Base-by-base conservation (phyloP, 2,888 invertebrate genomes). In the Eristalis tenax region DNA sequence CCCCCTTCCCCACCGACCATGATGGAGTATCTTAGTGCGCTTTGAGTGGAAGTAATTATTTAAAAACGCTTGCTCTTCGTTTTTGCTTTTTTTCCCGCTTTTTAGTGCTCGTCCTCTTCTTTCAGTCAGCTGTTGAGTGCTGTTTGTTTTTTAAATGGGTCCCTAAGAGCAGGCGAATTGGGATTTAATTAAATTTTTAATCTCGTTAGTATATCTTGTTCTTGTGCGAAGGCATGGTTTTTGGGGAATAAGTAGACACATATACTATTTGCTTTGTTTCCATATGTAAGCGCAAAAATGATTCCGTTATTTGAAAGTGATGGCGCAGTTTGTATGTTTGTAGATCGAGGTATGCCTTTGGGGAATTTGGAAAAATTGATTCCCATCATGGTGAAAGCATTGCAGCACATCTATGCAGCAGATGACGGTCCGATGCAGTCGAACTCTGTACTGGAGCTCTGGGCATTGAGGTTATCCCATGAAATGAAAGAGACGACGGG, bases 1-100 rank as follows among this genome's bases (percentile, higher is more conserved):
- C 32, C 38, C n/a, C 28, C 11, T n/a, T 68, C 8, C 32, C 10
- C 32, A 1, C 1, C 32, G 6, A 10, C 10, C 22, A 57, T 69
- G 69, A 65, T 70, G 66, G 43, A 66, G 65, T 56, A 73, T 38
- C 61, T 68, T 71, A 43, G 66, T 57, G 76, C 1, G 40, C 66
- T 75, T 73, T 71, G 71, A 85, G 76, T 22, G 63, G 50, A 63
- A 66, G 66, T 70, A 71, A 80, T 68, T 71, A 75, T 71, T 63
- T 66, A 68, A 57, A 80, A 84, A 77, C 68, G 65, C 64, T 56
- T 84, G 40, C 32, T 43, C 38, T 75, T 43, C 15, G 59, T 64
- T 77, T 69, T 40, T 64, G 0, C 28, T 2, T 18, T 40, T 64
- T 68, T 68, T 75, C 64, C 13, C 23, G 32, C 0, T 32, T 32